phyloP scores from a whole-genome alignment of 2,797 vertebrate species.

The Chiloscyllium punctatum region DNA sequence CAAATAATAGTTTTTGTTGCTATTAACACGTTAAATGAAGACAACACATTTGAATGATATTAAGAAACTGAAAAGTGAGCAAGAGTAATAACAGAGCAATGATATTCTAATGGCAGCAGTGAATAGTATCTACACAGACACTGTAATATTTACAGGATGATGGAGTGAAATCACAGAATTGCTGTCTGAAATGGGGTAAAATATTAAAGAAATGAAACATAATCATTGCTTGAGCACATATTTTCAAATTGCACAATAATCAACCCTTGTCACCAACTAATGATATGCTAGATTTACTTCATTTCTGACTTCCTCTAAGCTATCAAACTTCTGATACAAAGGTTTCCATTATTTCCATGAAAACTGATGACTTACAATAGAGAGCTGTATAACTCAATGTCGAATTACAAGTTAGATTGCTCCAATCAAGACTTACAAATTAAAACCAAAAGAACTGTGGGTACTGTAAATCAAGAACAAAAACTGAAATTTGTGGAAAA shows the following conservation, averaged over 20 bases:
- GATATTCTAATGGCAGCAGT: neutral
- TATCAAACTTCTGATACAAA: neutral
- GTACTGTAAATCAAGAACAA: too few relatives aligned
- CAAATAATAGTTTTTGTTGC: too few relatives aligned
- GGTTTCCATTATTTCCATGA: neutral
- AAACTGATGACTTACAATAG: neutral
- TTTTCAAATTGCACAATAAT: neutral
- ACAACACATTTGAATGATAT: too few relatives aligned
- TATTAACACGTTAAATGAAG: neutral
- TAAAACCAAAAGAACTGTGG: neutral
- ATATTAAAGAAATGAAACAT: neutral
- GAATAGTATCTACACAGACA: neutral
- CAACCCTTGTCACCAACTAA: neutral
- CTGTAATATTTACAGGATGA: neutral
- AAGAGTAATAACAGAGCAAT: neutral
- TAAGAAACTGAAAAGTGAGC: neutral
- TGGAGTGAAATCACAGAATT: neutral
- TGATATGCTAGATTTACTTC: neutral
- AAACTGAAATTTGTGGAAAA: too few relatives aligned
- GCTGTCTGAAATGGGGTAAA: neutral
- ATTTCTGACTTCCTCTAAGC: neutral
- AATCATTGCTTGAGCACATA: neutral
- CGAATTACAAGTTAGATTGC: neutral
- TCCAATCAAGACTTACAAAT: neutral
- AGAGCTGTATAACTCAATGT: neutral